These are phyloP conservation scores for Teleiodes luculella DNA, from an alignment of 2,888 invertebrate species.

Conservation along the genomic window DNA sequence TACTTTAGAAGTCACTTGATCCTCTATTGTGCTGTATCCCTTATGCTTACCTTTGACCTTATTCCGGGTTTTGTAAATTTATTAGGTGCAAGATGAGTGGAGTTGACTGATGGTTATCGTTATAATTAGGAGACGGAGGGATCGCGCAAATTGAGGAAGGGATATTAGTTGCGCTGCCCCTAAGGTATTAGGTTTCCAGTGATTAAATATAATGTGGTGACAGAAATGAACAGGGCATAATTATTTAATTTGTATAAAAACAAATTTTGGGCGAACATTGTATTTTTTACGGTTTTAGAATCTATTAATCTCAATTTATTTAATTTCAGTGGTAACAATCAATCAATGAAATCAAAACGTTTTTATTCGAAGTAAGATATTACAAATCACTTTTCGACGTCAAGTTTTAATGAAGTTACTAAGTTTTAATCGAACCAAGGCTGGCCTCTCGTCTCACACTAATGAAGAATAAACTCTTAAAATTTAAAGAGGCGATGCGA, in stretches of 20 bases:
- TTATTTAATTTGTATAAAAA: neutral
- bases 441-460: too few relatives aligned
- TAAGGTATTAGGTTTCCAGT: neutral
- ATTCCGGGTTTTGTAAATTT: conserved; percentile 29
- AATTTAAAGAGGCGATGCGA: too few relatives aligned
- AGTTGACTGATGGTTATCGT: conserved; percentile 23
- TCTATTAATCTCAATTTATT: too few relatives aligned
- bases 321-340: too few relatives aligned
- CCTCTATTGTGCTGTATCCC: conserved; percentile 33
- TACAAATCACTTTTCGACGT: too few relatives aligned
- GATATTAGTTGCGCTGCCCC: neutral
- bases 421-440: too few relatives aligned
- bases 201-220: neutral
- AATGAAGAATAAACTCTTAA: too few relatives aligned
- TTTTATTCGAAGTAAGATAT: too few relatives aligned
- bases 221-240: neutral
- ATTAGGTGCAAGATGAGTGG: conserved; percentile 26
- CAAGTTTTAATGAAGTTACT: too few relatives aligned
- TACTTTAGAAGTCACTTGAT: neutral
- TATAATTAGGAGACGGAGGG: conserved; percentile 15
- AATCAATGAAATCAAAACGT: too few relatives aligned
- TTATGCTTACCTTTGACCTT: conserved; percentile 47
- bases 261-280: too few relatives aligned
- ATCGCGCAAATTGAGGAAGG: conserved; percentile 3
- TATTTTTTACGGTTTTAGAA: too few relatives aligned